These are phyloP conservation scores for Enoplolaimus lenunculus DNA, from an alignment of 2,888 invertebrate species.

Conservation along the genomic window DNA sequence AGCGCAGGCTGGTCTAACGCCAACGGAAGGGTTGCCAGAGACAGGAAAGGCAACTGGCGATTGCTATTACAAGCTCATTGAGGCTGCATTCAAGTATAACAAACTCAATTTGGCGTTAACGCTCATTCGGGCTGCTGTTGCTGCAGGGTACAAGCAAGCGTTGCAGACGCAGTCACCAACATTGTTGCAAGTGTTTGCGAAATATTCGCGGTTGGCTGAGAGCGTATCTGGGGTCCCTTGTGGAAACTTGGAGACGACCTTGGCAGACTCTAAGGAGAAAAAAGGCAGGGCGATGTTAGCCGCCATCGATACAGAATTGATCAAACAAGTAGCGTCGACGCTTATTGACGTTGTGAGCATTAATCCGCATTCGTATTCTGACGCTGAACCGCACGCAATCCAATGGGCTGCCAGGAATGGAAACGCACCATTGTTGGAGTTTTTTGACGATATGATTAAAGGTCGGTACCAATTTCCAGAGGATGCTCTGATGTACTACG, in stretches of 20 bases:
- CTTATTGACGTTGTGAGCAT: background rate
- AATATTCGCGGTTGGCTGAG: background rate
- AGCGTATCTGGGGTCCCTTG: background rate
- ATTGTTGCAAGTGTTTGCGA: background rate
- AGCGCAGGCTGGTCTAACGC: background rate
- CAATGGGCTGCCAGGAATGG: background rate
- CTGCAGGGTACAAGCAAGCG: background rate
- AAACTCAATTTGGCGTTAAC: constrained; percentile 44
- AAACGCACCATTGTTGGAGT: constrained; percentile 2
- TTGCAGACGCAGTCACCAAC: background rate
- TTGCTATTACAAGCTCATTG: constrained; percentile 24
- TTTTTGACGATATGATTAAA: background rate
- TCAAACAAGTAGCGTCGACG: background rate
- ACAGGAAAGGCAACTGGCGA: too few species aligned
- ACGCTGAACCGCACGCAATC: background rate
- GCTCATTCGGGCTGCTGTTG: constrained; percentile 34
- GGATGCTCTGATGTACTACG: background rate
- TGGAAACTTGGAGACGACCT: too few species aligned
- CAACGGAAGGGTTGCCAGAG: background rate
- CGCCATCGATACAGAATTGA: background rate
- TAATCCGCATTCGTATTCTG: background rate
- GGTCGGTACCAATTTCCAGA: too few species aligned
- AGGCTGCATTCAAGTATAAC: constrained; percentile 43
- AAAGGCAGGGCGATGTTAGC: background rate
- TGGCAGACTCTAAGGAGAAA: too few species aligned